Base-by-base conservation (phyloP, 2,113 vertebrate species). In the Perca schrenkii region DNA sequence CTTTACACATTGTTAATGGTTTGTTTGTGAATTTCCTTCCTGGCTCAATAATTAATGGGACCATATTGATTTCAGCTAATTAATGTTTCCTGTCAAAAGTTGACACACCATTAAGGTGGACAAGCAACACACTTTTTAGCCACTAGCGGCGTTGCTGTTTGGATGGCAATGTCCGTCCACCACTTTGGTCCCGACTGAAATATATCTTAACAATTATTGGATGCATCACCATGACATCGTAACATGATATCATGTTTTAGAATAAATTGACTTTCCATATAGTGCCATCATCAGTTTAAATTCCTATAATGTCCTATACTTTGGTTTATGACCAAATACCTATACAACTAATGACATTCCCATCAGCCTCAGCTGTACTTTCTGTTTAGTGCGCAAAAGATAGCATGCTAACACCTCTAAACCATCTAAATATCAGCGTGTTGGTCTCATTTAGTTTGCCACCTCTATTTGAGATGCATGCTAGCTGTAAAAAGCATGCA, bases 51-150 rank as follows among this genome's bases (percentile, higher is more conserved):
- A 79, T 83, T 84, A 81, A 87, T 79, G 22, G 43, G 25, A 67
- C 25, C 11, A 1, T 60, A 87, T 89, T 85, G 82, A 85, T 83
- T 79, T 34, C 3, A 53, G 60, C 46, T 80, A 85, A 89, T 83
- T 79, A 72, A 68, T 46, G 50, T 79, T 83, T 70, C 63, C 68
- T 77, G 58, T 82, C 76, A 58, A 75, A 80, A 36, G 64, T 40
- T 40, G 52, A 69, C 25, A 54, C 70, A 62, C 19, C 12, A 11
- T 1, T 54, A 13, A 64, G 11, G 43, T 16, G 17, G 5, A 65
- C 8, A 31, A 2, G 22, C 40, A 22, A 15, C 8, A 53, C 22
- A 19, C 8, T 19, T 62, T 56, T 53, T 31, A 7, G n/a, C 43
- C 77, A 46, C 0, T 34, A 49, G n/a, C 12, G 8, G n/a, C 22